Base-by-base conservation (phyloP, 1,140 invertebrate genomes). In the Anoplophora glabripennis region DNA sequence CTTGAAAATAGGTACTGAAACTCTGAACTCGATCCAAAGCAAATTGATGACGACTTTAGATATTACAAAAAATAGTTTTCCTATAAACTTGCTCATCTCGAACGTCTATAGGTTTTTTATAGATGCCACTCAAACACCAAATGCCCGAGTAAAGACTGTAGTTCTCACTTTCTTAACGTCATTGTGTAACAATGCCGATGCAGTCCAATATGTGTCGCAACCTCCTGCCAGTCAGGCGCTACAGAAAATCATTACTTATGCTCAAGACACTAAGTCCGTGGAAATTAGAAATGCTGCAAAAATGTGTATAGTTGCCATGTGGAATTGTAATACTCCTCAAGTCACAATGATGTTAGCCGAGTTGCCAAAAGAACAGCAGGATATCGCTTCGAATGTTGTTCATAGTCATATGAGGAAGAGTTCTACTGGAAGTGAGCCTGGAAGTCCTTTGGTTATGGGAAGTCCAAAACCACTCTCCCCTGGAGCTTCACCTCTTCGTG, bases 121-220 rank as follows among this genome's bases (percentile, higher is more conserved):
- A 42, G 94, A 97, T 78, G 85, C 89, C 10, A 91, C 93, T 7
- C 92, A 96, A 75, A 94, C 92, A 10, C 93, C 92, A 1, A 95
- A 92, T 68, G 81, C 86, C 0, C 92, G 90, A 73, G 92, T 60
- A 17, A 90, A 90, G 74, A 65, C 57, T 47, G 61, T 71, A 5
- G 64, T 71, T 8, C 75, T 93, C 17, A 83, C 82, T 38, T 93
- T 90, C 75, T 80, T 93, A 15, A 85, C 84, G 1, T 84, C 89
- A 65, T 77, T 93, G 15, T 86, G 85, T 36, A 79, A 81, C 49
- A 76, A 77, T 9, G 78, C 82, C 28, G 81, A 85, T 57, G 68
- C 60, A 0, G 52, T 44, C 71, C 7, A 65, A 56, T 49, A 56
- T 61, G 63, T 69, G 68, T 57, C 69, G 68, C 67, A 51, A 41